Percentiles rank a stretch among this genome's conserved stretches.
phyloP scores from a whole-genome alignment of 2,797 vertebrate genomes.

The Nannoperca australis region DNA sequence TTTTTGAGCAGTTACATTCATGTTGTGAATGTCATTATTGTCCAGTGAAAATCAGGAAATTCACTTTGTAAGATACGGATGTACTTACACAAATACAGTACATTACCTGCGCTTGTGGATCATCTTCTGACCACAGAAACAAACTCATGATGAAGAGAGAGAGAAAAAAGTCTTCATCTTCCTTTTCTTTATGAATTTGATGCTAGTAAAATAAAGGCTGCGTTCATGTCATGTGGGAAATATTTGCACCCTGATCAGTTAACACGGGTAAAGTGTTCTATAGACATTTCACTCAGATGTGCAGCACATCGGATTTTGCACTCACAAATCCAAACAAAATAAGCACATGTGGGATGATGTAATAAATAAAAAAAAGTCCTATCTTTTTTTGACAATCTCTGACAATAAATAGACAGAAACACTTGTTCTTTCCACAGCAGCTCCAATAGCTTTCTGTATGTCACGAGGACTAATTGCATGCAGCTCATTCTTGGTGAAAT shows the following conservation, averaged over 20 bases:
- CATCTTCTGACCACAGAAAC: neutral
- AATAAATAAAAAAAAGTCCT: too few relatives aligned
- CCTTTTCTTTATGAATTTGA: constrained; percentile 2
- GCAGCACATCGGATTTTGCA: neutral
- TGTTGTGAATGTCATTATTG: neutral
- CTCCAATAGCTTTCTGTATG: neutral
- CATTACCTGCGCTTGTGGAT: neutral
- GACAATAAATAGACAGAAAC: neutral
- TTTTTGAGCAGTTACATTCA: neutral
- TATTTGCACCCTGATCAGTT: constrained; percentile 7
- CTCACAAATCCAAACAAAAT: neutral
- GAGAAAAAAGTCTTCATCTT: too few relatives aligned
- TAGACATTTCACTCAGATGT: neutral
- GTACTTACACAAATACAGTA: neutral
- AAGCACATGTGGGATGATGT: neutral
- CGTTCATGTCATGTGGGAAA: constrained; percentile 8
- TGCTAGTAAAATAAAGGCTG: neutral
- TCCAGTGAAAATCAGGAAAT: neutral
- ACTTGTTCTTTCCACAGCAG: neutral
- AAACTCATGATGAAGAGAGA: neutral
- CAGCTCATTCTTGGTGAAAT: neutral
- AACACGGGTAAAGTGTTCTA: neutral
- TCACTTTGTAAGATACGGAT: neutral
- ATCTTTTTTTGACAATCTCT: neutral
- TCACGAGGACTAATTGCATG: constrained; percentile 16